phyloP scores from a whole-genome alignment of 2,888 invertebrate species.

The Drosophila atroscutellata region DNA sequence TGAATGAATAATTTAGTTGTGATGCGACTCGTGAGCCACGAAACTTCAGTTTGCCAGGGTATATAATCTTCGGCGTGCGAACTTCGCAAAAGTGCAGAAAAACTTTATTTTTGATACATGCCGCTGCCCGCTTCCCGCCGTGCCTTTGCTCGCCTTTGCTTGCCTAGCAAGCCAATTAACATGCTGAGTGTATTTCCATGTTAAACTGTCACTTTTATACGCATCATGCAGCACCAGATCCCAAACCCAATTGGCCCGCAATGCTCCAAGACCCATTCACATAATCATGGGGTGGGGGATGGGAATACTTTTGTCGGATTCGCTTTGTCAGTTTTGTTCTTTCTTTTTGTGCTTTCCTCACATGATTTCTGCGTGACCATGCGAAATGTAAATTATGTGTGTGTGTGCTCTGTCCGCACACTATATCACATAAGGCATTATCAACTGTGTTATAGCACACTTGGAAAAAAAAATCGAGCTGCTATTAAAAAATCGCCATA shows the following conservation, averaged over 20 bases:
- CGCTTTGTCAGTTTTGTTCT: conserved; percentile 21
- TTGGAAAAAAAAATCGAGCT: neutral
- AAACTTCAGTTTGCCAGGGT: neutral
- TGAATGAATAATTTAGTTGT: neutral
- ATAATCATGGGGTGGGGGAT: neutral
- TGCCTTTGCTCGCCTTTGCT: conserved; percentile 7
- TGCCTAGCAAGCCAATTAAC: conserved; percentile 66
- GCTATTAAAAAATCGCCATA: neutral
- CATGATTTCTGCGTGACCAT: conserved; percentile 76
- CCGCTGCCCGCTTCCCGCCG: neutral
- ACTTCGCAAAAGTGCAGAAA: conserved; percentile 1
- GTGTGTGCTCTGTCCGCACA: conserved; percentile 1
- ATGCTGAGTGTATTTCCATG: conserved; percentile 74
- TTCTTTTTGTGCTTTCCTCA: conserved; percentile 26
- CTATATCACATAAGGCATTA: conserved; percentile 36
- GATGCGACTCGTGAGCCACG: neutral
- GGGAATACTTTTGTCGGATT: conserved; percentile 6
- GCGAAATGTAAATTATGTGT: conserved; percentile 76
- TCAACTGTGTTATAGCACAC: conserved; percentile 26
- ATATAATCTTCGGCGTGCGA: conserved; percentile 2
- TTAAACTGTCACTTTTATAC: conserved; percentile 73
- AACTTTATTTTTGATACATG: conserved; percentile 14
- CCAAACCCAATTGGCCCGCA: conserved; percentile 30
- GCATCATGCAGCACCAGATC: conserved; percentile 60
- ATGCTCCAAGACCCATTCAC: conserved; percentile 19